Conservation (phyloP, 2,797 vertebrate species). For the Odontamblyopus rebecca region DNA sequence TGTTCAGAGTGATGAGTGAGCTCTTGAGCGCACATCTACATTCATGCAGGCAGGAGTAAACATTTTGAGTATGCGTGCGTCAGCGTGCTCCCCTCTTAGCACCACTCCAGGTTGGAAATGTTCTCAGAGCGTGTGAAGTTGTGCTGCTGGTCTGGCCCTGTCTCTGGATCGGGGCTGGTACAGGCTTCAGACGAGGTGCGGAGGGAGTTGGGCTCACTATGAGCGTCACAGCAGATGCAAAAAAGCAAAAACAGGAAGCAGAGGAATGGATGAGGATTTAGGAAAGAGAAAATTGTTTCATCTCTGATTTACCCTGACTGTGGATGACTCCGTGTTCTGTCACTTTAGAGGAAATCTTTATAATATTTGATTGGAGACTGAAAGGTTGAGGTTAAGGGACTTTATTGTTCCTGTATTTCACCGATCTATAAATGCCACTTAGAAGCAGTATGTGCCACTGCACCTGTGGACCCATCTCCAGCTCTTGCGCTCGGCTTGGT, state of each 20-base stretch:
- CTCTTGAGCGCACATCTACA: slow-evolving; percentile 42
- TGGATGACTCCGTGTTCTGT: slow-evolving; percentile 55
- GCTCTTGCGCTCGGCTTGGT: no score
- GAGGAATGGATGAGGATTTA: slow-evolving; percentile 37
- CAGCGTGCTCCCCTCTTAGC: slow-evolving; percentile 46
- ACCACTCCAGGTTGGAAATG: slow-evolving; percentile 60
- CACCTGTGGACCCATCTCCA: no score
- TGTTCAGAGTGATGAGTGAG: slow-evolving; percentile 23
- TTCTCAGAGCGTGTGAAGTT: slow-evolving; percentile 69
- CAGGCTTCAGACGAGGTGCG: slow-evolving; percentile 44
- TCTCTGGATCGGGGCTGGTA: slow-evolving; percentile 41
- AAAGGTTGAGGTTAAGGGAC: not conserved
- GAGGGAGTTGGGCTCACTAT: slow-evolving; percentile 54
- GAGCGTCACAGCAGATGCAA: slow-evolving; percentile 52
- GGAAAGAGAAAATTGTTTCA: slow-evolving; percentile 48
- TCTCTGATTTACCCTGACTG: slow-evolving; percentile 38
- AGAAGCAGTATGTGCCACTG: no score
- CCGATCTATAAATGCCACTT: no score
- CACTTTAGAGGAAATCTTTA: slow-evolving; percentile 23
- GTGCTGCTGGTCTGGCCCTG: slow-evolving; percentile 54
- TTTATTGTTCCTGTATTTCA: no score
- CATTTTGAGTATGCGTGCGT: slow-evolving; percentile 57
- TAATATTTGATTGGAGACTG: slow-evolving; percentile 22
- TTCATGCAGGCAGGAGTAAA: slow-evolving; percentile 49
- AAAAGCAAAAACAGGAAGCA: slow-evolving; percentile 32